Evolutionary conservation across 2,797 vertebrate species (phyloP).

Genomic region (Onychomys torridus): DNA sequence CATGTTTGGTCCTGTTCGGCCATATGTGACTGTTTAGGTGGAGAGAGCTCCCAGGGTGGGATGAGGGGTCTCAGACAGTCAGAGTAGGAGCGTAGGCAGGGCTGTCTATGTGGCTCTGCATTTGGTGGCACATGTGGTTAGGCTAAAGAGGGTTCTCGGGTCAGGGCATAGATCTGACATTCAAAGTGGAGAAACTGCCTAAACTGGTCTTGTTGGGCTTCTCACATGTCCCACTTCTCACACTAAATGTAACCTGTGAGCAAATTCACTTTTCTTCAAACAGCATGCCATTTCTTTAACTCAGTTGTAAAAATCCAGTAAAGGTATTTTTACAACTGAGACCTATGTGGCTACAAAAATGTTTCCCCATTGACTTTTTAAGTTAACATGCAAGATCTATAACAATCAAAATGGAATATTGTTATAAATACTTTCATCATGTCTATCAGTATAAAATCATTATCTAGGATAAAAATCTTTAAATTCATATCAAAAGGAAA

Average conservation of each 20-base stretch:
- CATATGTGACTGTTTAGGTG: background rate
- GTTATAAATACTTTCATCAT: background rate
- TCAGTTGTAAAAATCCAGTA: background rate
- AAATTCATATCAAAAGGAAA: conserved; percentile 1
- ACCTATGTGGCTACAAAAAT: background rate
- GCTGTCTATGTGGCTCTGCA: background rate
- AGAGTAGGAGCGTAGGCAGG: background rate
- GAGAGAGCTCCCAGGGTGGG: background rate
- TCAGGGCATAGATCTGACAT: background rate
- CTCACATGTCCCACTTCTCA: background rate
- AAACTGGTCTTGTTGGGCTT: background rate
- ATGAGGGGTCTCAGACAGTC: background rate
- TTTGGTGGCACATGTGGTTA: background rate
- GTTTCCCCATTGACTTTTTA: background rate
- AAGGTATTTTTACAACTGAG: background rate
- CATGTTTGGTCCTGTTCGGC: background rate
- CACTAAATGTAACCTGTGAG: background rate
- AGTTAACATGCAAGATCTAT: background rate
- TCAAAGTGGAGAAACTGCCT: background rate
- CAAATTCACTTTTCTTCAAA: conserved; percentile 10
- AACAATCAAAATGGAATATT: background rate
- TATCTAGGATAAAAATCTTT: conserved; percentile 3
- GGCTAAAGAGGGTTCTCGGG: background rate
- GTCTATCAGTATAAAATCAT: background rate
- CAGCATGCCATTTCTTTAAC: background rate